A percentile compares a stretch with the other conserved stretches of the same genome.
phyloP scores from a whole-genome alignment of 1,140 invertebrate genomes.

The Halesus radiatus region DNA sequence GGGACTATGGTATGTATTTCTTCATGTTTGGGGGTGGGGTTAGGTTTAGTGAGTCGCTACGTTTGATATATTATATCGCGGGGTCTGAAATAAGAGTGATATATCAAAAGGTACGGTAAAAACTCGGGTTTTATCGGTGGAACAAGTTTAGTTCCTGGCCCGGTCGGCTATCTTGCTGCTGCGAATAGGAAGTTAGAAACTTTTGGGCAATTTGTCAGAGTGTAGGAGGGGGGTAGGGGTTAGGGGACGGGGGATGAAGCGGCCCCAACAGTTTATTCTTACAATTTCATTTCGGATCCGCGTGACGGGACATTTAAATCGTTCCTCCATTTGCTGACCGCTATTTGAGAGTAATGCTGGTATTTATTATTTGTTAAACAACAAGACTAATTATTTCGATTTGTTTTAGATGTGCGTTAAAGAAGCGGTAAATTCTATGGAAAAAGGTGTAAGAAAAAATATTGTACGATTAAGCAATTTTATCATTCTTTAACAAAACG shows the following conservation, averaged over 20 bases:
- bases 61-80: constrained; percentile 17
- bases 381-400: too few species aligned
- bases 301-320: constrained; percentile 13
- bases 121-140: constrained; percentile 28
- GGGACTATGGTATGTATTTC: neutral
- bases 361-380: too few species aligned
- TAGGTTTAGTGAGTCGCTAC: constrained; percentile 12
- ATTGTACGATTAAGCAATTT: too few species aligned
- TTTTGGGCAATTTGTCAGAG: constrained; percentile 47
- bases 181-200: constrained; percentile 22
- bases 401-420: too few species aligned
- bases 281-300: constrained; percentile 28
- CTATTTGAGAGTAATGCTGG: too few species aligned
- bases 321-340: neutral
- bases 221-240: neutral
- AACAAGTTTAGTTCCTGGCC: constrained; percentile 9
- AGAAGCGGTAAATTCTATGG: too few species aligned
- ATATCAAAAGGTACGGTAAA: constrained; percentile 32
- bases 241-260: neutral
- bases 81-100: constrained; percentile 28
- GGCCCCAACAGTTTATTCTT: constrained; percentile 17
- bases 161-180: constrained; percentile 16
- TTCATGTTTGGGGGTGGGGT: neutral
- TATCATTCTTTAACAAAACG: too few species aligned
- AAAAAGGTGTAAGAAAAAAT: too few species aligned